These are phyloP conservation scores for Chaetoderma sp. DNA, from an alignment of 2,888 invertebrate genomes.

Conservation along the genomic window DNA sequence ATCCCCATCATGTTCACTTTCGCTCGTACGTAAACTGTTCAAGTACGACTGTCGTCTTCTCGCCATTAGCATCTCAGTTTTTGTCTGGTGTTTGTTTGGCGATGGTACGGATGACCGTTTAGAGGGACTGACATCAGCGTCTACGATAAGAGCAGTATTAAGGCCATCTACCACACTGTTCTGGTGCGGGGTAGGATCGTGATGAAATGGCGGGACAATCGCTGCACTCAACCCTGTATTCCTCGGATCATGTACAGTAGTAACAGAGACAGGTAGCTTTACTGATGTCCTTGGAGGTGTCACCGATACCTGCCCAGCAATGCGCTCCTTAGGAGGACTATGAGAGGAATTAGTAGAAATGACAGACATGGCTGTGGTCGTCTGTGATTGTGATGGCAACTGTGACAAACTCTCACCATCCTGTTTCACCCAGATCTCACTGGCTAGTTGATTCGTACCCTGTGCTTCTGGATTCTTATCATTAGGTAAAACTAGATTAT, in stretches of 20 bases:
- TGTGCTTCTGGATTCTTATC: background rate
- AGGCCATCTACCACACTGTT: constrained; percentile 9
- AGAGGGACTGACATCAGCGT: background rate
- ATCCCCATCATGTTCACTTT: constrained; percentile 23
- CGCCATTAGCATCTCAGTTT: constrained; percentile 66
- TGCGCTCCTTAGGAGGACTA: too few species aligned
- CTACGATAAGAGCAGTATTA: background rate
- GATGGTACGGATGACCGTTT: constrained; percentile 18
- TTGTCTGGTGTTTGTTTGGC: constrained; percentile 47
- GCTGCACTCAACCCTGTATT: constrained; percentile 68
- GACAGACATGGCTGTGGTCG: background rate
- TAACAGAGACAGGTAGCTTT: too few species aligned
- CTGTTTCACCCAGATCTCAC: constrained; percentile 11
- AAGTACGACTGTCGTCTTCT: constrained; percentile 46
- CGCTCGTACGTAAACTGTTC: constrained; percentile 16
- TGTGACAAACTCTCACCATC: background rate
- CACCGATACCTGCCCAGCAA: too few species aligned
- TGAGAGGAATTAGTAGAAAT: background rate
- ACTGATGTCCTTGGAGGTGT: too few species aligned
- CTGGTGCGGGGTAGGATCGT: constrained; percentile 64
- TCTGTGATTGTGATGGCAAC: background rate
- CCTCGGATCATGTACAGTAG: too few species aligned
- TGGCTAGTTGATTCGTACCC: background rate
- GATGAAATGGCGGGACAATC: constrained; percentile 72
- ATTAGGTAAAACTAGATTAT: background rate